Evolutionary conservation across 1,140 invertebrate genomes (phyloP).

Genomic region (Polypedilum vanderplanki): DNA sequence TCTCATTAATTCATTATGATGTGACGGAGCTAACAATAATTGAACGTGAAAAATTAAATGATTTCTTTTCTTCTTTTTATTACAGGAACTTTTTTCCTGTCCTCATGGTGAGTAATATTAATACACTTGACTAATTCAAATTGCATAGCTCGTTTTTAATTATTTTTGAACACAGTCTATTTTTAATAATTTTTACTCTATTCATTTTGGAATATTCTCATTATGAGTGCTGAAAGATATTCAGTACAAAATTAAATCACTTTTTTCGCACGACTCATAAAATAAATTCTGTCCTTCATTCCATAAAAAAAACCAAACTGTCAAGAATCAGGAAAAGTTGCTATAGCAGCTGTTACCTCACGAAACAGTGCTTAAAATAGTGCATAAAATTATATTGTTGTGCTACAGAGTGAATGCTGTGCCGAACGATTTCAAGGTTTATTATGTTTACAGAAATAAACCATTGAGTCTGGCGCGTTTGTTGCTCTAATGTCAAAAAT

Average conservation of each 20-base stretch:
- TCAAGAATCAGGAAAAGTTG: background rate
- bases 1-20: background rate
- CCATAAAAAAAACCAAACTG: background rate
- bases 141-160: background rate
- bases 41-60: background rate
- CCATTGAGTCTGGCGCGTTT: too few species aligned
- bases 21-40: background rate
- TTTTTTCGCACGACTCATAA: constrained; percentile 4
- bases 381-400: background rate
- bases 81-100: constrained; percentile 25
- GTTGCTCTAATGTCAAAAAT: too few species aligned
- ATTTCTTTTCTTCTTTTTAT: background rate
- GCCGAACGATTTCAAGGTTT: background rate
- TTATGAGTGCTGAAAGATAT: background rate
- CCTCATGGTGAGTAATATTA: constrained; percentile 5
- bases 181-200: background rate
- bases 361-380: background rate
- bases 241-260: background rate
- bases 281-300: constrained; percentile 10
- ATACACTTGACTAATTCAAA: background rate
- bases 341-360: background rate
- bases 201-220: background rate
- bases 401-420: background rate
- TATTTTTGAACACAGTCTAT: background rate
- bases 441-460: background rate